Evolutionary conservation across 1,140 invertebrate genomes (phyloP).

Genomic region (Drosophila parvula): DNA sequence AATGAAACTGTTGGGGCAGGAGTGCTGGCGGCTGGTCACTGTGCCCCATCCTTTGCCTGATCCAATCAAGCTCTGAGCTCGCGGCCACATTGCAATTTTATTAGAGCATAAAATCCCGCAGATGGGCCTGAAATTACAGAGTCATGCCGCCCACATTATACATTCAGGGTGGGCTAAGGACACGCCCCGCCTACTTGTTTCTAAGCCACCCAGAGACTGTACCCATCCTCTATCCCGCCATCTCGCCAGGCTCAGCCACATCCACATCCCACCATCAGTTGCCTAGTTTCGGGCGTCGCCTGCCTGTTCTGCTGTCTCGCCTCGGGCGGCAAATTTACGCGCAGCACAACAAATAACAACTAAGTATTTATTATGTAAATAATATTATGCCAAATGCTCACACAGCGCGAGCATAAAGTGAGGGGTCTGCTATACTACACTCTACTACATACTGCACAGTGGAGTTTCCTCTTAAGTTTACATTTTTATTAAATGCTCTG

Average conservation of each 20-base stretch:
- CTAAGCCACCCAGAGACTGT: background rate
- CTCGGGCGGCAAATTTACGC: constrained; percentile 63
- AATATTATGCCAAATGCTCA: constrained; percentile 68
- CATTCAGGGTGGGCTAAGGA: constrained; percentile 22
- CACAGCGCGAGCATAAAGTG: constrained; percentile 25
- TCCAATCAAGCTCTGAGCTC: constrained; percentile 65
- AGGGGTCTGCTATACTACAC: background rate
- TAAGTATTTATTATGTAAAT: constrained; percentile 80
- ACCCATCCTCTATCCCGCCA: background rate
- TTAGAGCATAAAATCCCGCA: constrained; percentile 58
- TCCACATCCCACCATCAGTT: constrained; percentile 3
- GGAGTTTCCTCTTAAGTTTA: constrained; percentile 36
- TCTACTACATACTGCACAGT: constrained; percentile 2
- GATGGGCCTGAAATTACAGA: constrained; percentile 58
- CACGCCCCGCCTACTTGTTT: background rate
- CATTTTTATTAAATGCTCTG: constrained; percentile 57
- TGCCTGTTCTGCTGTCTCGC: constrained; percentile 40
- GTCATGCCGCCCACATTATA: constrained; percentile 41
- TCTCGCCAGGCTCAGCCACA: background rate
- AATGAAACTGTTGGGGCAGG: constrained; percentile 2
- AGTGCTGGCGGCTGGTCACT: constrained; percentile 6
- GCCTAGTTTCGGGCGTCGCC: constrained; percentile 29
- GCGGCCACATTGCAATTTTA: constrained; percentile 59
- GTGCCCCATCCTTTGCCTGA: constrained; percentile 31
- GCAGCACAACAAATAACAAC: constrained; percentile 72